phyloP scores from a whole-genome alignment of 2,113 vertebrate species.

The Natator depressus region DNA sequence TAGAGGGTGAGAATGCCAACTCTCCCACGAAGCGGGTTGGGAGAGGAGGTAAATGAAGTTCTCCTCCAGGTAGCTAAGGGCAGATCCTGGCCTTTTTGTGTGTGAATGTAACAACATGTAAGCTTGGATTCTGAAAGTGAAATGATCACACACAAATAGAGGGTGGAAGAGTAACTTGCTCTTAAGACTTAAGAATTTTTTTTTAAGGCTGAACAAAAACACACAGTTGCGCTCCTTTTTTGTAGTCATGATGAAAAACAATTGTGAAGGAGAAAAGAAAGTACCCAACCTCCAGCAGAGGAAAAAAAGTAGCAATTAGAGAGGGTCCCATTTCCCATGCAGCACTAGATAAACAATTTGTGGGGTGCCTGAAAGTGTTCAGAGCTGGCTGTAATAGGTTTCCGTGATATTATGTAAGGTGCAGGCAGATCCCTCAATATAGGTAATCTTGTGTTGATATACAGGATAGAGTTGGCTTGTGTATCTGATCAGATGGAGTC shows the following conservation, averaged over 20 bases:
- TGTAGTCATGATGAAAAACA: not conserved
- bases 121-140: not conserved
- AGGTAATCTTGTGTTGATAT: not conserved
- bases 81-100: not conserved
- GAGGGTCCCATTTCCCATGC: not conserved
- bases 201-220: not conserved
- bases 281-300: not conserved
- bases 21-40: not conserved
- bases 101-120: not conserved
- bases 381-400: not conserved
- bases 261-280: not conserved
- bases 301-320: not conserved
- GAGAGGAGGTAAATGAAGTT: not conserved
- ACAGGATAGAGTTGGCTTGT: not conserved
- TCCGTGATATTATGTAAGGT: not conserved
- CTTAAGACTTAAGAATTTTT: not conserved
- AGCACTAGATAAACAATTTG: not conserved
- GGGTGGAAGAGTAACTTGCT: not conserved
- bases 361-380: not conserved
- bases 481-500: not conserved
- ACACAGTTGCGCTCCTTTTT: not conserved
- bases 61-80: not conserved
- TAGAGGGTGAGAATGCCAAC: too few relatives aligned
- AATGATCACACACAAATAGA: not conserved
- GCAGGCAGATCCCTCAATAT: not conserved